phyloP scores from a whole-genome alignment of 92 coral and sea anemone species.

The Umimayanthus kanabou region DNA sequence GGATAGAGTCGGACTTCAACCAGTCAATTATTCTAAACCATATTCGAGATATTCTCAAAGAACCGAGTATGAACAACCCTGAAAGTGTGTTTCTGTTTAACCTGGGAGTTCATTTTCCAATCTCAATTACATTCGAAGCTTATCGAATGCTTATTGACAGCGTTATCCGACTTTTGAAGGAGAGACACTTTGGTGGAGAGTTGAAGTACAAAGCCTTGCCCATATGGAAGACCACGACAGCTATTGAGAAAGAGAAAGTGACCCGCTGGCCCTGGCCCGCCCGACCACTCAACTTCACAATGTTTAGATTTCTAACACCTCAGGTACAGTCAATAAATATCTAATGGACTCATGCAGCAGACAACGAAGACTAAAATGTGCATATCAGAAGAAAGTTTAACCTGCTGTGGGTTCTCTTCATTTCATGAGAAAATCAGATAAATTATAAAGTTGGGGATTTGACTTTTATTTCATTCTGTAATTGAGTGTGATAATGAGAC shows the following conservation, averaged over 20 bases:
- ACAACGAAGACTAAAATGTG: too few species aligned
- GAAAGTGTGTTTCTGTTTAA: conserved; percentile 57
- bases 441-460: too few species aligned
- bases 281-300: conserved; percentile 47
- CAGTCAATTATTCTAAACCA: conserved; percentile 44
- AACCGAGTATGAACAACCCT: conserved; percentile 49
- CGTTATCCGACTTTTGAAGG: conserved; percentile 47
- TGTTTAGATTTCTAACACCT: conserved; percentile 69
- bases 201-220: conserved; percentile 34
- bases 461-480: too few species aligned
- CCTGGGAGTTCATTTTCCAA: conserved; percentile 65
- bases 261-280: conserved; percentile 47
- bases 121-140: conserved; percentile 47
- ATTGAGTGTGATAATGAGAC: too few species aligned
- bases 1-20: conserved; percentile 54
- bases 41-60: conserved; percentile 48
- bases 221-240: conserved; percentile 72
- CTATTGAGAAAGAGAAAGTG: conserved; percentile 60
- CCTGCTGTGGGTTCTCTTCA: neutral
- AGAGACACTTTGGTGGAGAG: conserved; percentile 36
- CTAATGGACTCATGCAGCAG: too few species aligned
- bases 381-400: too few species aligned
- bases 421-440: too few species aligned
- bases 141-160: conserved; percentile 52
- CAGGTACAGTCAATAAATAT: conserved; percentile 55